phyloP scores from a whole-genome alignment of 2,888 invertebrate species.

The Cosmopolites sordidus region DNA sequence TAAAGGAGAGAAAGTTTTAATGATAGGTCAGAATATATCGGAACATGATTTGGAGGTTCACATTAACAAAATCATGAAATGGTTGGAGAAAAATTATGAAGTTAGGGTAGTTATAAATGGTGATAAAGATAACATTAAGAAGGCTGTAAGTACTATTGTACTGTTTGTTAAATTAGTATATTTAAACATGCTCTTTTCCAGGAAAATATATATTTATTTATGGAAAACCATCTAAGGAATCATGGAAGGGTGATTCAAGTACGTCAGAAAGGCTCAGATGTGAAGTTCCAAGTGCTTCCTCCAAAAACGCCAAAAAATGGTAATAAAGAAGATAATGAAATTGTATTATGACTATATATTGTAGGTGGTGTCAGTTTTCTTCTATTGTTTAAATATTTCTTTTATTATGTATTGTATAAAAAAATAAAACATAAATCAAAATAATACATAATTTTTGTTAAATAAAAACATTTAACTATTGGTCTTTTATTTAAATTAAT shows the following conservation, averaged over 20 bases:
- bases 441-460: not conserved
- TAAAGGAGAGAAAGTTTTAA: slow-evolving; percentile 62
- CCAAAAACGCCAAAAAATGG: slow-evolving; percentile 35
- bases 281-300: slow-evolving; percentile 63
- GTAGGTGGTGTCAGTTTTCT: slow-evolving; percentile 16
- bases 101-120: slow-evolving; percentile 58
- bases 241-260: slow-evolving; percentile 60
- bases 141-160: slow-evolving; percentile 38
- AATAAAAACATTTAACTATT: no score
- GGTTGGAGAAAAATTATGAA: slow-evolving; percentile 63
- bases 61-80: slow-evolving; percentile 62
- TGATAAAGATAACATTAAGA: slow-evolving; percentile 46
- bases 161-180: not conserved
- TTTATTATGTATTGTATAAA: slow-evolving; percentile 53
- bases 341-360: slow-evolving; percentile 30
- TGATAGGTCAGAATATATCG: slow-evolving; percentile 59
- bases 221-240: slow-evolving; percentile 50
- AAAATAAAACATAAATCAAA: slow-evolving; percentile 6
- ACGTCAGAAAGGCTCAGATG: slow-evolving; percentile 55
- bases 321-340: slow-evolving; percentile 17
- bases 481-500: no score
- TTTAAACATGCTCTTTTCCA: slow-evolving; percentile 42
- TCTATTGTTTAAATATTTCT: slow-evolving; percentile 23
- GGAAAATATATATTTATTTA: slow-evolving; percentile 57
- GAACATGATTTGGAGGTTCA: slow-evolving; percentile 63